Conservation (phyloP, 2,888 invertebrate genomes). For the Melitaea athalia region DNA sequence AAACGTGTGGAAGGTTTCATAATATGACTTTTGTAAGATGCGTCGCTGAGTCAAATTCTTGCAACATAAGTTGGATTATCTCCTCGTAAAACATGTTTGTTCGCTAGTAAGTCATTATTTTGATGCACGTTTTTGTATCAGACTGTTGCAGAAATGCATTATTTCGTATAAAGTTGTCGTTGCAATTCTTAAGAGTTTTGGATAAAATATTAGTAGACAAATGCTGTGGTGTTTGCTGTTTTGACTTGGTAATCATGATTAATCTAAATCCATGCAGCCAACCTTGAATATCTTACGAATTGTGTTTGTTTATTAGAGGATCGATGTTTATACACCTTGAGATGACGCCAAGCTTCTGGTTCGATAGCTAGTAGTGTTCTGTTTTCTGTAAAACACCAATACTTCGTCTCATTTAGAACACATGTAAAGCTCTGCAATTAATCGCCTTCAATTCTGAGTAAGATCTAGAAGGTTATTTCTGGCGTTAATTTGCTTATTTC, state of each 20-base stretch:
- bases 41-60: constrained; percentile 19
- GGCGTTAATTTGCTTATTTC: not conserved
- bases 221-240: not conserved
- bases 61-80: constrained; percentile 22
- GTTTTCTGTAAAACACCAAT: constrained; percentile 12
- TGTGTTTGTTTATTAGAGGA: constrained; percentile 12
- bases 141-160: not conserved
- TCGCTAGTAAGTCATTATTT: not conserved
- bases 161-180: not conserved
- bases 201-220: not conserved
- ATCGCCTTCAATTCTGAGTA: not conserved
- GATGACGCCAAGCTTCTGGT: constrained; percentile 16
- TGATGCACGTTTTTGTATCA: not conserved
- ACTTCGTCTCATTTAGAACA: not conserved
- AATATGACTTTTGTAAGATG: constrained; percentile 34
- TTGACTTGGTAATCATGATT: not conserved
- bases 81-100: constrained; percentile 10
- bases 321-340: constrained; percentile 19
- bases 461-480: not conserved
- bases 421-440: not conserved
- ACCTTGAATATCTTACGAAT: not conserved
- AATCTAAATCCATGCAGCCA: not conserved
- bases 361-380: constrained; percentile 14
- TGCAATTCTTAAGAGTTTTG: not conserved
- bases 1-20: constrained; percentile 33